Percentiles rank a stretch among this genome's conserved stretches.
Conservation (phyloP, 2,797 vertebrate genomes). For the Coracias cyanogaster region DNA sequence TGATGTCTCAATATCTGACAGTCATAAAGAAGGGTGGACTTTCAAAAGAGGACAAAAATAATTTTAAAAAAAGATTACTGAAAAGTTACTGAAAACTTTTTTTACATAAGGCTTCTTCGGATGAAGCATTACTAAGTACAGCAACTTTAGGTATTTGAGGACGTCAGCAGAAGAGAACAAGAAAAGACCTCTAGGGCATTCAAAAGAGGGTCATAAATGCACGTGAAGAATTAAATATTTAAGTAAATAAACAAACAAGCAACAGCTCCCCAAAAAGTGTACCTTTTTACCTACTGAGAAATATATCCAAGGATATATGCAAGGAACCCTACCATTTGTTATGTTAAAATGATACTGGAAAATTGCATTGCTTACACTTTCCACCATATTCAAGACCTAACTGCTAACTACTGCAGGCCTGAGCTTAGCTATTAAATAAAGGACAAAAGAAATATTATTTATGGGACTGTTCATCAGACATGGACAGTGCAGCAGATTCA, state of each 20-base stretch:
- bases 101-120: not conserved
- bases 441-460: constrained; percentile 70
- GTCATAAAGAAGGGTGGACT: not conserved
- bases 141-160: not conserved
- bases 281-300: not conserved
- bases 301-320: not conserved
- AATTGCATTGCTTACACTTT: constrained; percentile 39
- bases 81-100: not conserved
- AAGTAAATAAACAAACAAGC: not conserved
- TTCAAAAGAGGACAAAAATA: not conserved
- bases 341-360: not conserved
- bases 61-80: not conserved
- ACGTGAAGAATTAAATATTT: not conserved
- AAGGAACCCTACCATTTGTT: not conserved
- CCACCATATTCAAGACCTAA: constrained; percentile 53
- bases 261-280: not conserved
- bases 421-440: constrained; percentile 42
- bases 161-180: not conserved
- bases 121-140: not conserved
- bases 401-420: constrained; percentile 54
- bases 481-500: constrained; percentile 62
- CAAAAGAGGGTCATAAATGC: not conserved
- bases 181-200: not conserved
- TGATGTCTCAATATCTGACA: not conserved
- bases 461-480: constrained; percentile 54